A percentile compares a stretch with the other conserved stretches of the same genome.
Conservation (phyloP, 2,797 vertebrate species). For the Pangasius mekongensis region DNA sequence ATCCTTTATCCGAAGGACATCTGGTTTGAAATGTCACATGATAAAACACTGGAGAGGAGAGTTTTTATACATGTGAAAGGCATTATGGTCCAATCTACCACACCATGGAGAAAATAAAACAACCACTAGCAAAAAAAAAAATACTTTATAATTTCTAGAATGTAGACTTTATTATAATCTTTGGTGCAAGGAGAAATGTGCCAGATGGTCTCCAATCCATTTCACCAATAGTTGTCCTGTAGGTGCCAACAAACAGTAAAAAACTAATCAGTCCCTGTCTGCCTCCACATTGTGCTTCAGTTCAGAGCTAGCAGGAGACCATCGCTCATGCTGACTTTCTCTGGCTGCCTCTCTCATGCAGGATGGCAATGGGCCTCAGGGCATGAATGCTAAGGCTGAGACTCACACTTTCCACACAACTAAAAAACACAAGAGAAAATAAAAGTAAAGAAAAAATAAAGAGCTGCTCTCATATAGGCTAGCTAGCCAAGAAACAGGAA, state of each 20-base stretch:
- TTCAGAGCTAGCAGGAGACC: conserved; percentile 61
- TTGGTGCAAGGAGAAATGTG: conserved; percentile 7
- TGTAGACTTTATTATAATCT: conserved; percentile 12
- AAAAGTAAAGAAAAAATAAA: not conserved
- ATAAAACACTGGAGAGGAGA: not conserved
- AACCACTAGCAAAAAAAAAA: not conserved
- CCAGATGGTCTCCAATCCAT: conserved; percentile 36
- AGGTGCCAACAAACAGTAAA: conserved; percentile 64
- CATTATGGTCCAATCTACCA: not conserved
- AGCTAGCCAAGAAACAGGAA: not conserved
- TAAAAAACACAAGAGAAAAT: conserved; percentile 3
- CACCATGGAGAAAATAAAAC: not conserved
- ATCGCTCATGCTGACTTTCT: conserved; percentile 67
- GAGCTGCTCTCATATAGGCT: not conserved
- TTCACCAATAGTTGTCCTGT: conserved; percentile 54
- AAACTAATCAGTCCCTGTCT: conserved; percentile 64
- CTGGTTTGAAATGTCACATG: conserved; percentile 58
- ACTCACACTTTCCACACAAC: conserved; percentile 19
- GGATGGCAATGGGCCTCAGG: conserved; percentile 48
- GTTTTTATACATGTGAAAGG: not conserved
- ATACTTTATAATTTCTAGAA: not conserved
- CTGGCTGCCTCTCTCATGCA: conserved; percentile 56
- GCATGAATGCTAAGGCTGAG: conserved; percentile 26
- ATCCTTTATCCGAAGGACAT: conserved; percentile 60
- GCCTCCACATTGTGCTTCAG: conserved; percentile 60